Base-by-base conservation (phyloP, 2,888 invertebrate species). In the Tipula confusa region DNA sequence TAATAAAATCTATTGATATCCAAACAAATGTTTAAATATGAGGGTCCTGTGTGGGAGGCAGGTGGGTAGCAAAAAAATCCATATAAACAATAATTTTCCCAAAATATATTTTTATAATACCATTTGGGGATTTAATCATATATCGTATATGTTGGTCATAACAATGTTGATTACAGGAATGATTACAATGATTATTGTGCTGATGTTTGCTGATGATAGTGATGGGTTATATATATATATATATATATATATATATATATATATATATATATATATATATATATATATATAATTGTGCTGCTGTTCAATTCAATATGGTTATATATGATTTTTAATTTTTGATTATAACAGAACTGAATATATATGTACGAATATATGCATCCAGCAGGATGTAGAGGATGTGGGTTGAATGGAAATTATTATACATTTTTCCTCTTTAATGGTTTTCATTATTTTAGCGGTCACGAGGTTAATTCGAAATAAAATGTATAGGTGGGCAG, bases 291-390 rank as follows among this genome's bases (percentile, higher is more conserved):
- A n/a, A n/a, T 24, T 64, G 64, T 64, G 64, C 9, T 64, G 64
- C 18, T 64, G 64, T 64, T 64, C 64, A 64, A 64, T 64, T 64
- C 64, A 64, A 64, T 64, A 64, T 15, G 48, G 48, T 48, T 48
- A 48, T 48, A 48, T 48, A 48, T 64, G 64, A 64, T 64, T 64
- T 64, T 64, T 64, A 64, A 64, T 64, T 64, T 64, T 24, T 64
- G 64, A 64, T 64, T 64, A 64, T 64, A 64, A 64, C 64, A 64
- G 64, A 64, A 64, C 24, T 18, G 11, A 64, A n/a, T n/a, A n/a
- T n/a, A n/a, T n/a, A n/a, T 64, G 9, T 48, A 48, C 7, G 31
- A 31, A 7, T 38, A 38, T 38, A 24, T 24, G 11, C 3, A 64
- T 64, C 64, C 64, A 24, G 24, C 64, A 64, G 64, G 64, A 64